Conservation (phyloP, 2,888 invertebrate species). For the Hirtodrosophila duncani region DNA sequence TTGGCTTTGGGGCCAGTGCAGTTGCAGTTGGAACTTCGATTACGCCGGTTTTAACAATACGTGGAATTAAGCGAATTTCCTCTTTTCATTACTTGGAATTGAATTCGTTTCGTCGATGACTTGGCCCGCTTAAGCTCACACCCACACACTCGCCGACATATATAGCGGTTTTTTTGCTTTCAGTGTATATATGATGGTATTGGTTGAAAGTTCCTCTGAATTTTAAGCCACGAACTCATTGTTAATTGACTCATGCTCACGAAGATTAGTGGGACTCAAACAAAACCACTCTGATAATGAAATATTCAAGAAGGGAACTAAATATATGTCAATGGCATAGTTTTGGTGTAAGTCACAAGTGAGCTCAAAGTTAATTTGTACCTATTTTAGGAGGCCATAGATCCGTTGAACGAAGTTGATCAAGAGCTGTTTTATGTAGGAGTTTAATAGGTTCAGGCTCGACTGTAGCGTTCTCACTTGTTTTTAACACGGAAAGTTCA, state of each 20-base stretch:
- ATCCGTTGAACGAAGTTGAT: too few species aligned
- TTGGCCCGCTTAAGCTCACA: too few species aligned
- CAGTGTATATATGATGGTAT: too few species aligned
- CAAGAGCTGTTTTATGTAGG: too few species aligned
- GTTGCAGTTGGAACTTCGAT: slow-evolving; percentile 40
- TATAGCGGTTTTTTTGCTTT: not conserved
- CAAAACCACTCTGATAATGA: not conserved
- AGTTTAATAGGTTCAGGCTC: too few species aligned
- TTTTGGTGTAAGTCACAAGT: too few species aligned
- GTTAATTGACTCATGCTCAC: slow-evolving; percentile 29
- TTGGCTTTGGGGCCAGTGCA: slow-evolving; percentile 20
- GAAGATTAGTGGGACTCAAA: not conserved
- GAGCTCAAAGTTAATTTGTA: too few species aligned
- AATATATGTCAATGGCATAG: too few species aligned
- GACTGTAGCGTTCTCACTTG: too few species aligned
- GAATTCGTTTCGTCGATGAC: slow-evolving; percentile 61
- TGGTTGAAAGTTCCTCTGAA: not conserved
- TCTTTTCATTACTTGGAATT: slow-evolving; percentile 64
- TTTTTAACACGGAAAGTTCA: too few species aligned
- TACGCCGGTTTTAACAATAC: slow-evolving; percentile 52
- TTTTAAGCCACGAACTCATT: slow-evolving; percentile 3
- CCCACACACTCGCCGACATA: not conserved
- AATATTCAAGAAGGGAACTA: not conserved
- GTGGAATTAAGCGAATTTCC: slow-evolving; percentile 64
- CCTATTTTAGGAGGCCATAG: too few species aligned